A percentile compares a stretch with the other conserved stretches of the same genome.
Conservation (phyloP, 1,140 invertebrate genomes). For the Megathymus violae region DNA sequence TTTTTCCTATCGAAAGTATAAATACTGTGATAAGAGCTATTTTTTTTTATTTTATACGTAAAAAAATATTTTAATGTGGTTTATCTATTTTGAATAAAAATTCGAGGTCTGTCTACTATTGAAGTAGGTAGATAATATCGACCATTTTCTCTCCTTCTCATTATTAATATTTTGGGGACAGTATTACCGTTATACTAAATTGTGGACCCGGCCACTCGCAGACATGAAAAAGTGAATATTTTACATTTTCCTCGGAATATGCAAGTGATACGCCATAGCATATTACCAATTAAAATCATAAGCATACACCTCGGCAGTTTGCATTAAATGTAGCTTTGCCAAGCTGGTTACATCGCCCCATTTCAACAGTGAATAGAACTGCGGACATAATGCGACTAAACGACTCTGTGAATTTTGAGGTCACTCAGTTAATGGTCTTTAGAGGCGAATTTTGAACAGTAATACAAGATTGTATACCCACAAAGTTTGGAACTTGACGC, state of each 20-base stretch:
- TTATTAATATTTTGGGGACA: too few species aligned
- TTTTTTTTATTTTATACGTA: too few species aligned
- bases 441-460: conserved; percentile 19
- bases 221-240: too few species aligned
- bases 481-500: not conserved
- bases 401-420: conserved; percentile 14
- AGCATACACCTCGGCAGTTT: not conserved
- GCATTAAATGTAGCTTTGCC: conserved; percentile 6
- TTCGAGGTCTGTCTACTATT: too few species aligned
- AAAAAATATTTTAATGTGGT: too few species aligned
- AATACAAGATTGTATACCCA: conserved; percentile 17
- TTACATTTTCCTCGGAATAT: not conserved
- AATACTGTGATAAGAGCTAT: too few species aligned
- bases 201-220: too few species aligned
- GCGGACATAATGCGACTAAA: conserved; percentile 21
- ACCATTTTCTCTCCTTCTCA: too few species aligned
- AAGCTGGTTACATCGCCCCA: conserved; percentile 11
- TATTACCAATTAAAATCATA: not conserved
- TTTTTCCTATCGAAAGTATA: too few species aligned
- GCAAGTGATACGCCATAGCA: not conserved
- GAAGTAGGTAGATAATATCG: too few species aligned
- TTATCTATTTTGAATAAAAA: too few species aligned
- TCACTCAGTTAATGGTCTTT: conserved; percentile 25
- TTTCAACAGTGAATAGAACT: conserved; percentile 12
- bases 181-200: too few species aligned